Evolutionary conservation across 2,113 vertebrate species (phyloP).

Genomic region (Rhynchopsitta pachyrhyncha): DNA sequence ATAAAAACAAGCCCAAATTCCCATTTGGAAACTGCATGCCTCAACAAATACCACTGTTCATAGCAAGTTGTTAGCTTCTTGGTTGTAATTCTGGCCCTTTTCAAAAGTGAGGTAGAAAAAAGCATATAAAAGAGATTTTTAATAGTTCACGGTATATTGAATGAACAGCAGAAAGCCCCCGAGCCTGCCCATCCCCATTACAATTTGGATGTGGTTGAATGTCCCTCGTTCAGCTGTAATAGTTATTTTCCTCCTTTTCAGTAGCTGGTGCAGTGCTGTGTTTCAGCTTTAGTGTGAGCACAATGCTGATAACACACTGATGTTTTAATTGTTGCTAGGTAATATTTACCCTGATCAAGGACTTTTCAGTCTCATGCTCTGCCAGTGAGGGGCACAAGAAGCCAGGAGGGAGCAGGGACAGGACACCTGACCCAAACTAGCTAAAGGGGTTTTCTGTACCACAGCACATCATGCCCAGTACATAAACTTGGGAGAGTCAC

Average conservation of each 20-base stretch:
- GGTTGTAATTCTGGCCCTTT: slow-evolving; percentile 51
- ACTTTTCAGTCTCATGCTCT: not conserved
- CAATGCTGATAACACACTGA: not conserved
- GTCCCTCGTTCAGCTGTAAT: not conserved
- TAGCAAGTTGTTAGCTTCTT: slow-evolving; percentile 48
- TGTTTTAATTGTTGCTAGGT: not conserved
- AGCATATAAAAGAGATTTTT: slow-evolving; percentile 46
- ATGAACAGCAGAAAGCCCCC: slow-evolving; percentile 14
- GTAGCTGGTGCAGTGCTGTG: not conserved
- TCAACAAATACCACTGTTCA: slow-evolving; percentile 61
- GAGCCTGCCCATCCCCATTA: not conserved
- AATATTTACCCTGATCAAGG: not conserved
- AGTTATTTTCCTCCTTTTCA: not conserved
- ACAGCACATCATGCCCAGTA: not conserved
- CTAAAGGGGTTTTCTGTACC: not conserved
- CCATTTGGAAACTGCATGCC: slow-evolving; percentile 57
- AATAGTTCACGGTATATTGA: not conserved
- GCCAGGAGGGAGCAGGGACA: not conserved
- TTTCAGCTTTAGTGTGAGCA: not conserved
- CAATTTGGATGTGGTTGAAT: not conserved
- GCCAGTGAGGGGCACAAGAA: not conserved
- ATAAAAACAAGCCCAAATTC: slow-evolving; percentile 60
- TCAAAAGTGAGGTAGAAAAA: slow-evolving; percentile 38
- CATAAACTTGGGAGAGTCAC: not conserved
- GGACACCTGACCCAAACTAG: not conserved